phyloP scores from a whole-genome alignment of 2,113 vertebrate genomes.

The Gallinago paraguaiae region DNA sequence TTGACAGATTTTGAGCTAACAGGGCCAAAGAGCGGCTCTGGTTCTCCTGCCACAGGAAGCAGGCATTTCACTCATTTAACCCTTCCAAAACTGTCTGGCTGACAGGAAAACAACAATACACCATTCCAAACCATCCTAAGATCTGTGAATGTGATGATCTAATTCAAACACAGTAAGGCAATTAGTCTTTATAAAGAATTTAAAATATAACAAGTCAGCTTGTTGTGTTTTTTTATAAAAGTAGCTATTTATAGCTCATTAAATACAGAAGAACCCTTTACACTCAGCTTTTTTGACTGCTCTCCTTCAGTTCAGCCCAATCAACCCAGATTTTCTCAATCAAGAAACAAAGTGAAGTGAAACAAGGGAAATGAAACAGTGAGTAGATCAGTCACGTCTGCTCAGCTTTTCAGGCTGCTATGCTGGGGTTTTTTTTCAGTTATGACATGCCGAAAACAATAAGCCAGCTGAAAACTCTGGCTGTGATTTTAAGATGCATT shows the following conservation, averaged over 20 bases:
- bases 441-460: neutral
- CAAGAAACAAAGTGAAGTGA: neutral
- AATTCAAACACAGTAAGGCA: neutral
- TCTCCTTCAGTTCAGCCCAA: neutral
- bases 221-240: neutral
- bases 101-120: neutral
- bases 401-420: neutral
- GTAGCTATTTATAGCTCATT: neutral
- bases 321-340: neutral
- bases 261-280: neutral
- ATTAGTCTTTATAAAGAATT: neutral
- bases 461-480: neutral
- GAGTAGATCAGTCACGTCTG: neutral
- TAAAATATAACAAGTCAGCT: neutral
- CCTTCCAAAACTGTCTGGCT: neutral
- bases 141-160: neutral
- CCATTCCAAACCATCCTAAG: neutral
- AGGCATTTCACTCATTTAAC: neutral
- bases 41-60: neutral
- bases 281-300: neutral
- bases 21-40: neutral
- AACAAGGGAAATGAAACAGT: neutral
- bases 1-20: neutral
- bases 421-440: neutral
- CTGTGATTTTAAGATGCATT: neutral